phyloP scores from a whole-genome alignment of 2,888 invertebrate genomes.

The Parasteatoda lunata region DNA sequence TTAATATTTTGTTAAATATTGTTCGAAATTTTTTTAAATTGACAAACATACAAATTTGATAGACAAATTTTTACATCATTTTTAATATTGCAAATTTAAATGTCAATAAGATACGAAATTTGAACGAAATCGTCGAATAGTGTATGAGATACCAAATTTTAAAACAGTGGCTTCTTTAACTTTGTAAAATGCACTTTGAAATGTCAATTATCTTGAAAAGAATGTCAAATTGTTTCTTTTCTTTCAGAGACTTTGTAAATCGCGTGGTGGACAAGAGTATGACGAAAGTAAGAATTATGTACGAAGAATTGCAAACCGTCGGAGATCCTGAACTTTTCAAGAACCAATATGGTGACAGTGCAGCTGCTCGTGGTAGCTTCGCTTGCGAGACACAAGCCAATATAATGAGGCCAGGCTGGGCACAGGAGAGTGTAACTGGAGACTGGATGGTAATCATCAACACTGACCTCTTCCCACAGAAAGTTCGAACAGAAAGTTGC shows the following conservation, averaged over 20 bases:
- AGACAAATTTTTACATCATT: too few relatives aligned
- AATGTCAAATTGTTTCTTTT: neutral
- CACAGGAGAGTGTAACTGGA: constrained; percentile 74
- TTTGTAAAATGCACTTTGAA: too few relatives aligned
- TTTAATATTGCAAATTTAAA: too few relatives aligned
- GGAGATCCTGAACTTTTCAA: constrained; percentile 70
- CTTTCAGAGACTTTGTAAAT: constrained; percentile 69
- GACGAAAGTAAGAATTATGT: constrained; percentile 69
- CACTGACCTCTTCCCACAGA: constrained; percentile 81
- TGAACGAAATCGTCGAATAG: too few relatives aligned
- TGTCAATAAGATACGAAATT: too few relatives aligned
- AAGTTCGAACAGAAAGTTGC: constrained; percentile 84
- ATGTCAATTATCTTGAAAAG: neutral
- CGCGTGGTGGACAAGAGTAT: constrained; percentile 69
- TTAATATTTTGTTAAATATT: too few relatives aligned
- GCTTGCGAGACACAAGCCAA: constrained; percentile 70
- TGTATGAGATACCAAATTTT: too few relatives aligned
- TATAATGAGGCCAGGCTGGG: constrained; percentile 70
- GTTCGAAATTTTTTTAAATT: too few relatives aligned
- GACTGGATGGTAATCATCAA: constrained; percentile 84
- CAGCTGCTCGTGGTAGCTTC: constrained; percentile 69
- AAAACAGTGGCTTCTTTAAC: too few relatives aligned
- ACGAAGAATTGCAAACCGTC: constrained; percentile 71
- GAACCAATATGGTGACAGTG: constrained; percentile 68
- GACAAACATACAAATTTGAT: too few relatives aligned